Conservation (phyloP, 2,888 invertebrate species). For the Euspilapteryx auroguttella region DNA sequence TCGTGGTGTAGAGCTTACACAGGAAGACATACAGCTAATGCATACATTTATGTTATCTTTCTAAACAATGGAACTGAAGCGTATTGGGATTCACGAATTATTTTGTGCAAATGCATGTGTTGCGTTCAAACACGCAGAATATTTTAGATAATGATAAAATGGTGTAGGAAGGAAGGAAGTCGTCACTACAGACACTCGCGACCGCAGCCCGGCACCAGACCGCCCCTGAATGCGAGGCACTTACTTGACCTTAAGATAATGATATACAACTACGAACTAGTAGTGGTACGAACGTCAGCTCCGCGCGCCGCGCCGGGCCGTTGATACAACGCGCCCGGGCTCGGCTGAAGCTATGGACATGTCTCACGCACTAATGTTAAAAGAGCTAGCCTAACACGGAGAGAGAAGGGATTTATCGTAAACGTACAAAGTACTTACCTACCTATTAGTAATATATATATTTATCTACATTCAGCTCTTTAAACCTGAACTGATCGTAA, state of each 20-base stretch:
- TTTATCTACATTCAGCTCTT: slow-evolving; percentile 44
- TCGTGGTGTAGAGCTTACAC: slow-evolving; percentile 50
- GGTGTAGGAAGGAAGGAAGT: neutral
- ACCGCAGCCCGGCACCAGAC: slow-evolving; percentile 18
- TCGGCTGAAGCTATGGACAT: slow-evolving; percentile 61
- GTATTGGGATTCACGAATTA: slow-evolving; percentile 2
- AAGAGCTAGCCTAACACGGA: slow-evolving; percentile 51
- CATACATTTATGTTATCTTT: slow-evolving; percentile 15
- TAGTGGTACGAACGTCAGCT: slow-evolving; percentile 41
- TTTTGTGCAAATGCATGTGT: too few species aligned
- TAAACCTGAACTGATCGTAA: slow-evolving; percentile 33
- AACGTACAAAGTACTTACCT: slow-evolving; percentile 47
- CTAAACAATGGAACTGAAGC: slow-evolving; percentile 1
- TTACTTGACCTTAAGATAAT: slow-evolving; percentile 57
- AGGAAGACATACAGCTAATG: slow-evolving; percentile 58
- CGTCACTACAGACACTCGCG: slow-evolving; percentile 4
- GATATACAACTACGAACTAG: slow-evolving; percentile 55
- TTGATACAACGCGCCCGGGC: slow-evolving; percentile 38
- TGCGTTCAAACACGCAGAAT: too few species aligned
- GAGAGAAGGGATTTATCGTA: slow-evolving; percentile 47
- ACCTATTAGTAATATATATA: too few species aligned
- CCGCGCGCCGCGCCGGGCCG: slow-evolving; percentile 42
- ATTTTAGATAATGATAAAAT: too few species aligned
- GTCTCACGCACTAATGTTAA: slow-evolving; percentile 49
- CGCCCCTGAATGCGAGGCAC: slow-evolving; percentile 55